A percentile compares a stretch with the other conserved stretches of the same genome.
Evolutionary conservation across 2,113 vertebrate genomes (phyloP).

Genomic region (Etheostoma spectabile): DNA sequence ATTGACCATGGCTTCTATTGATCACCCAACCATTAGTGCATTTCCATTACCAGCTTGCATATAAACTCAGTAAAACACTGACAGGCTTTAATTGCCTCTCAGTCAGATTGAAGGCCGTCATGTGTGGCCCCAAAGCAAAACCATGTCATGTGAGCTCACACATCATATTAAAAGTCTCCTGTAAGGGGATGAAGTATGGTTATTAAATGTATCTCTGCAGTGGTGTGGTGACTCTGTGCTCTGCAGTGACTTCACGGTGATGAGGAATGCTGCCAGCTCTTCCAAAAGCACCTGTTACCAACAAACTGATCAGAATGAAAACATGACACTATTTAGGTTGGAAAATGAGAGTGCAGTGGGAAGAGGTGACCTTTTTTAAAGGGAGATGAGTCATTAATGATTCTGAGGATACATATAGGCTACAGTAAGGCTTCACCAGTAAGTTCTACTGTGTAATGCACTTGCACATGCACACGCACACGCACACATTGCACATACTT

Average conservation of each 20-base stretch:
- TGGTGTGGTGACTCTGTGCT: slow-evolving; percentile 6
- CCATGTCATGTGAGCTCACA: slow-evolving; percentile 61
- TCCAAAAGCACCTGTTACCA: slow-evolving; percentile 71
- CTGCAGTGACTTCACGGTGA: slow-evolving; percentile 34
- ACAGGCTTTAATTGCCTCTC: slow-evolving; percentile 73
- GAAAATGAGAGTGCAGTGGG: neutral
- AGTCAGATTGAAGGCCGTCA: slow-evolving; percentile 57
- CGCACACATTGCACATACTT: slow-evolving; percentile 75
- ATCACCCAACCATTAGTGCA: slow-evolving; percentile 78
- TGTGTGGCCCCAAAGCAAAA: slow-evolving; percentile 36
- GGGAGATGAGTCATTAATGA: slow-evolving; percentile 34
- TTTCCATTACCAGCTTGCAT: slow-evolving; percentile 75
- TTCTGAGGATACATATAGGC: slow-evolving; percentile 12
- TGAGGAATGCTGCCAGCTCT: slow-evolving; percentile 18
- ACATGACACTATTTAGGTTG: slow-evolving; percentile 10
- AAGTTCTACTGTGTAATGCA: slow-evolving; percentile 22
- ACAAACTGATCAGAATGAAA: slow-evolving; percentile 23
- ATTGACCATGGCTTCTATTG: slow-evolving; percentile 71
- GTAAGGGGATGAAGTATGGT: slow-evolving; percentile 31
- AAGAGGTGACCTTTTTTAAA: slow-evolving; percentile 1
- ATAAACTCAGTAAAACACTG: slow-evolving; percentile 58
- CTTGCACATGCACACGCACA: slow-evolving; percentile 16
- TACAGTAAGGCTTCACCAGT: neutral
- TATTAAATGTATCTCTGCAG: slow-evolving; percentile 33
- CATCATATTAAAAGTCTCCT: slow-evolving; percentile 34